Conservation (phyloP, 2,888 invertebrate species). For the Crossocerus cetratus region DNA sequence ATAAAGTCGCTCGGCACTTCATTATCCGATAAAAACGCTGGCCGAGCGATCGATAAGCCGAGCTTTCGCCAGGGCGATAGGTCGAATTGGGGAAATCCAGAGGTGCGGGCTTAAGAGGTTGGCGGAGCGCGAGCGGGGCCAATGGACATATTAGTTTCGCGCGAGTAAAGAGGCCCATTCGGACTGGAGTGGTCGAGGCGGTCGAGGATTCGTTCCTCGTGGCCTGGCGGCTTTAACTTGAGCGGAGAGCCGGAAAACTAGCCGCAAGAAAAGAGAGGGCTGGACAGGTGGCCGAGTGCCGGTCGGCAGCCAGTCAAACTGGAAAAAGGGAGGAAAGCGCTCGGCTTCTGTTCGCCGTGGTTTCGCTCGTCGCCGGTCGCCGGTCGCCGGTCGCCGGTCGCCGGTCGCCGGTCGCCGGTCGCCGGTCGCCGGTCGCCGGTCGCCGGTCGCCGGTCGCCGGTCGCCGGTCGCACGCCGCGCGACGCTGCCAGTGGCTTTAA, state of each 20-base stretch:
- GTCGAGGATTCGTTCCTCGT: slow-evolving; percentile 25
- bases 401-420: slow-evolving; percentile 49
- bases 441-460: slow-evolving; percentile 51
- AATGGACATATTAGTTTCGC: slow-evolving; percentile 27
- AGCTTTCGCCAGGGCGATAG: not conserved
- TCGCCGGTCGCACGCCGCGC: slow-evolving; percentile 15
- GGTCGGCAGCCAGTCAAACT: slow-evolving; percentile 4
- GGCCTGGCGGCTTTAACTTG: slow-evolving; percentile 61
- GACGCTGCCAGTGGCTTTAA: slow-evolving; percentile 45
- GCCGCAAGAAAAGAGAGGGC: slow-evolving; percentile 27
- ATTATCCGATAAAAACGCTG: not conserved
- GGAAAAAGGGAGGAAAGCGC: slow-evolving; percentile 40
- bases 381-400: slow-evolving; percentile 46
- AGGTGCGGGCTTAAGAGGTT: not conserved
- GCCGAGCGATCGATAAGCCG: slow-evolving; percentile 3
- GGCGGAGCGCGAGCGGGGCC: slow-evolving; percentile 38
- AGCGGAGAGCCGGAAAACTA: slow-evolving; percentile 58
- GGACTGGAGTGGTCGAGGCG: slow-evolving; percentile 4
- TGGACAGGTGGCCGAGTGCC: slow-evolving; percentile 14
- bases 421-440: slow-evolving; percentile 40
- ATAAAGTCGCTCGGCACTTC: not conserved
- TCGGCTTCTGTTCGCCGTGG: slow-evolving; percentile 49
- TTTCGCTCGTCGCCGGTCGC: slow-evolving; percentile 50
- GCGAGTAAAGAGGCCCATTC: slow-evolving; percentile 2
- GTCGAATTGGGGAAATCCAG: slow-evolving; percentile 15